Base-by-base conservation (phyloP, 2,888 invertebrate genomes). In the Archaeoteleia sp. region DNA sequence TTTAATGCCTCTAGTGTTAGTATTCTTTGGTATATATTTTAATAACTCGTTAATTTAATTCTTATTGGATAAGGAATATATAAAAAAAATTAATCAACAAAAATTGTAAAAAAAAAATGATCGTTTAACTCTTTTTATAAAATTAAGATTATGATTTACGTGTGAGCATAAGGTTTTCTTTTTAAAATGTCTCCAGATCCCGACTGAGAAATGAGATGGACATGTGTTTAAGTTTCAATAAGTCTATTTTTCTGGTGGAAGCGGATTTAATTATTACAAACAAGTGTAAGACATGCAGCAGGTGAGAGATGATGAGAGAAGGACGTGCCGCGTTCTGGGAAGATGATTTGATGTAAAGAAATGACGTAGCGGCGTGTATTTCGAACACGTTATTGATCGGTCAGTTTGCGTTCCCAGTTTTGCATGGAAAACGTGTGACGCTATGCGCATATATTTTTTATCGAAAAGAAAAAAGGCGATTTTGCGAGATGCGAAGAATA, bases 241-340 rank as follows among this genome's bases (percentile, higher is more conserved):
- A 78, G 82, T 84, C 82, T 83, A 84, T 84, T 84, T 84, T 84
- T 84, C 80, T 83, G 80, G 75, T 78, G 72, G 71, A 71, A 76
- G 71, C 71, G 62, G 72, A 71, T 71, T 71, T 72, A 74, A 72
- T 71, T 67, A 48, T 67, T 51, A 35, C 43, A 7, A 10, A 30
- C 70, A 49, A 61, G 61, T 66, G 42, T 58, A 29, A 20, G 45
- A 67, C 5, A 65, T 55, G 67, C 54, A 66, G 51, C 54, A 51
- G 17, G 15, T 51, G 40, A 34, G 17, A 37, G 39, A 15, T 8
- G 49, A 40, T 23, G 15, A 8, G n/a, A n/a, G n/a, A n/a, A n/a
- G n/a, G n/a, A n/a, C n/a, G n/a, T n/a, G n/a, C n/a, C n/a, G n/a
- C n/a, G n/a, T n/a, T n/a, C n/a, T n/a, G n/a, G n/a, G n/a, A n/a